Evolutionary conservation across 2,113 vertebrate species (phyloP).

Genomic region (human (Homo sapiens)): GRCh38 chr4:42743501-42744000

Average conservation of each 20-base stretch:
- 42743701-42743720: background rate
- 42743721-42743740: background rate
- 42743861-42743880: background rate
- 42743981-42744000: background rate
- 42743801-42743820: background rate
- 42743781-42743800: background rate
- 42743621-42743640: constrained; percentile 10
- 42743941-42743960: background rate
- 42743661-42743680: background rate
- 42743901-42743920: background rate
- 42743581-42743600: background rate
- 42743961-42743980: background rate
- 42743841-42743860: background rate
- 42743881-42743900: background rate
- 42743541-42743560: background rate
- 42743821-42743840: background rate
- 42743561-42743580: constrained; percentile 13
- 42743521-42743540: background rate
- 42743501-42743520: background rate
- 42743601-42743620: background rate
- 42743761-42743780: background rate
- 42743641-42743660: background rate
- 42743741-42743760: background rate
- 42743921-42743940: background rate
- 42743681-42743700: background rate